Base-by-base conservation (phyloP, 1,140 invertebrate genomes). In the Tyrophagus putrescentiae region DNA sequence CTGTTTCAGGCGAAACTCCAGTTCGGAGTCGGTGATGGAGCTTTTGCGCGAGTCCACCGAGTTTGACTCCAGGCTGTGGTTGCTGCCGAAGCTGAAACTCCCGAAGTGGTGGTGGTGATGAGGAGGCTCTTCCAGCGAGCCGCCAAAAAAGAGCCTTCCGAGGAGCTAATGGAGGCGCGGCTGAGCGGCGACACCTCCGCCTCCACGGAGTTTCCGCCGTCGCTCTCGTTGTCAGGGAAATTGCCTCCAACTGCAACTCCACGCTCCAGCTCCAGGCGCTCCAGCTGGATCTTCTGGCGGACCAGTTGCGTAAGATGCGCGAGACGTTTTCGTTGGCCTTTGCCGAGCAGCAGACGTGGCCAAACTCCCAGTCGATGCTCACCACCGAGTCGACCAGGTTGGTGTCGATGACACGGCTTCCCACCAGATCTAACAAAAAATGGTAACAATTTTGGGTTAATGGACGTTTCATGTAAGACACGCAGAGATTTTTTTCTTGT, bases 351-450 rank as follows among this genome's bases (percentile, higher is more conserved):
- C 89, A 84, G 0, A 91, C 84, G 69, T 87, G 92, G 13, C 87
- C 88, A 67, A 89, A 85, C 67, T 87, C 84, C 87, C 87, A 93
- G 68, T 89, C 85, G 1, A 84, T 80, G 0, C 80, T 84, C 0
- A 88, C 85, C 0, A 87, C 78, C 0, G 84, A 84, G 72, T 87
- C 84, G 1, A 84, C 85, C 60, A 80, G 84, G 62, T 84, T 83
- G 57, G 60, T 45, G 18, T 48, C 36, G 13, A 66, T 42, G 2
- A 56, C 29, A 16, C 65, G 50, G 18, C 64, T 57, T 4, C 76
- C 72, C 36, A 81, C 77, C n/a, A 88, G 72, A 71, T 92, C 88
- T 29, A 80, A 5, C n/a, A 16, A 57, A 16, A 48, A 18, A 57
- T 48, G 9, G n/a, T 39, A 57, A 11, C 21, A 50, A 9, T 18